phyloP scores from a whole-genome alignment of 2,888 invertebrate genomes.

The Hirtodrosophila alboralis region DNA sequence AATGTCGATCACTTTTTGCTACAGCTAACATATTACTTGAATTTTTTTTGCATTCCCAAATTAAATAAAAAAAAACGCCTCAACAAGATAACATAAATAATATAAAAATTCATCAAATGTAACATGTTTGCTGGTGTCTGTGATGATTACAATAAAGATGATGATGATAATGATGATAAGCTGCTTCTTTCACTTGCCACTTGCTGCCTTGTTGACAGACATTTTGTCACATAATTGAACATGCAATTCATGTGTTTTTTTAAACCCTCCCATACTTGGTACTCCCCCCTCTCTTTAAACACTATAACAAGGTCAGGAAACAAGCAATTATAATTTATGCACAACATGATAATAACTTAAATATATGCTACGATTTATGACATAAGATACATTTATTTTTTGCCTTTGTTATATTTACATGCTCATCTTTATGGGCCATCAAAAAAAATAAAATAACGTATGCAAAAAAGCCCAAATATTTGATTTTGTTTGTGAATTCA shows the following conservation, averaged over 20 bases:
- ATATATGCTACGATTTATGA: slow-evolving; percentile 27
- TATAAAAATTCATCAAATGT: slow-evolving; percentile 47
- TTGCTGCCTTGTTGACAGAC: slow-evolving; percentile 72
- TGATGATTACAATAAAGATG: slow-evolving; percentile 26
- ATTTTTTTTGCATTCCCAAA: slow-evolving; percentile 11
- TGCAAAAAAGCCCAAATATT: slow-evolving; percentile 20
- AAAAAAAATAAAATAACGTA: slow-evolving; percentile 3
- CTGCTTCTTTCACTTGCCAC: slow-evolving; percentile 59
- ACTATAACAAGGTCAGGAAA: slow-evolving; percentile 62
- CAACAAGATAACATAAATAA: slow-evolving; percentile 38
- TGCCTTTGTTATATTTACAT: slow-evolving; percentile 27
- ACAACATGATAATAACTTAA: slow-evolving; percentile 61
- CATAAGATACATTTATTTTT: slow-evolving; percentile 22
- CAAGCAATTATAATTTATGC: slow-evolving; percentile 60
- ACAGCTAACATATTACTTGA: neutral
- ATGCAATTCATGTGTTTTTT: slow-evolving; percentile 48
- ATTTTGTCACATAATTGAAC: slow-evolving; percentile 79
- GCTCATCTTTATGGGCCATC: neutral
- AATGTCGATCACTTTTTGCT: neutral
- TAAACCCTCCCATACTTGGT: too few relatives aligned
- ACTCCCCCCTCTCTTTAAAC: slow-evolving; percentile 8
- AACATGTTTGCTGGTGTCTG: slow-evolving; percentile 48
- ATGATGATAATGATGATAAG: slow-evolving; percentile 36
- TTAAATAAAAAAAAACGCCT: slow-evolving; percentile 2
- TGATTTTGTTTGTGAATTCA: slow-evolving; percentile 1